Conservation (phyloP, 1,140 invertebrate species). For the Drosophila lini region DNA sequence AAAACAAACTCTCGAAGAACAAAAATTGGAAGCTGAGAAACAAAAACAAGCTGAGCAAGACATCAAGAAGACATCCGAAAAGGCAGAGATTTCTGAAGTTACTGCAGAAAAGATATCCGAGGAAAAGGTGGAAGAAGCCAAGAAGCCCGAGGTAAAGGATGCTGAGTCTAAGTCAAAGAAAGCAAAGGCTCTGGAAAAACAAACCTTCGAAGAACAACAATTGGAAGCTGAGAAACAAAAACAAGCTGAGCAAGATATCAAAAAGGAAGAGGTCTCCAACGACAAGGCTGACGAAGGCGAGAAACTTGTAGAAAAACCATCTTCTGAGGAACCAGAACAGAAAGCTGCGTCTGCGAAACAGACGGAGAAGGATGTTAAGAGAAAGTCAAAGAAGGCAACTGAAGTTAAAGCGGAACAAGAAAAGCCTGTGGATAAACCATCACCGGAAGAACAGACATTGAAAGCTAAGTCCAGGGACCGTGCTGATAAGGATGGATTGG, state of each 20-base stretch:
- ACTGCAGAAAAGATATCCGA: slow-evolving; percentile 2
- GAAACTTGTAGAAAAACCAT: background rate
- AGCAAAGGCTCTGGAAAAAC: slow-evolving; percentile 4
- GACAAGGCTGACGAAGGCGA: background rate
- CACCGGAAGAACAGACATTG: background rate
- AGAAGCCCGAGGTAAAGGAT: slow-evolving; percentile 2
- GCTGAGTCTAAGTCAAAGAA: background rate
- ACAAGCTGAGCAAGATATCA: background rate
- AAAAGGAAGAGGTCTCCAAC: background rate
- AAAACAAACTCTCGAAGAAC: slow-evolving; percentile 11
- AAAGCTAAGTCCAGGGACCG: background rate
- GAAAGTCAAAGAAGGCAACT: background rate
- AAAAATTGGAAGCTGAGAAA: slow-evolving; percentile 7
- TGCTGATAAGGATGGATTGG: background rate
- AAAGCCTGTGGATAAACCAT: background rate
- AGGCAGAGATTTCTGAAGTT: background rate
- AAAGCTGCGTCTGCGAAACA: slow-evolving; percentile 8
- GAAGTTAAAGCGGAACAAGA: background rate
- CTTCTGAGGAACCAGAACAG: background rate
- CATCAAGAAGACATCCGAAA: background rate
- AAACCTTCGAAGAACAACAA: slow-evolving; percentile 11
- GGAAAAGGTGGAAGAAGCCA: background rate
- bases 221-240: slow-evolving; percentile 9
- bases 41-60: background rate
- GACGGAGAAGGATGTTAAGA: background rate